Conservation (phyloP, 2,888 invertebrate genomes). For the Tenodera sinensis region DNA sequence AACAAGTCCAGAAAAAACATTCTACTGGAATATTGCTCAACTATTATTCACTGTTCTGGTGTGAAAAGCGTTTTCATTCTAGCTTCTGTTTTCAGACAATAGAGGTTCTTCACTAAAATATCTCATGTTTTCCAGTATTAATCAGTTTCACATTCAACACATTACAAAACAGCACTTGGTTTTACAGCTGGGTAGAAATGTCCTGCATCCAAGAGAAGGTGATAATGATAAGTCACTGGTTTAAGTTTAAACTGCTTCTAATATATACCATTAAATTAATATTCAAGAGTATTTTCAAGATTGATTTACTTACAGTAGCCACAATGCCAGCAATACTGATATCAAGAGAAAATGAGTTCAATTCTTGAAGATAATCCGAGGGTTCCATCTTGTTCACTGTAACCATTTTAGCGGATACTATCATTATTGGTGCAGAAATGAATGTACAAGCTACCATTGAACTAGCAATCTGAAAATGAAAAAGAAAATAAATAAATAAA, state of each 20-base stretch:
- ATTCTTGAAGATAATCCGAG: slow-evolving; percentile 68
- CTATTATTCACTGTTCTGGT: too few species aligned
- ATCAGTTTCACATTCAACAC: too few species aligned
- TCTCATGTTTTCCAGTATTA: too few species aligned
- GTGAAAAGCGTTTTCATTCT: too few species aligned
- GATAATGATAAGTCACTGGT: too few species aligned
- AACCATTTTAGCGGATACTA: slow-evolving; percentile 90
- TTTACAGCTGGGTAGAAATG: too few species aligned
- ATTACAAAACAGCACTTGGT: too few species aligned
- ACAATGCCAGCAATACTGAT: slow-evolving; percentile 75
- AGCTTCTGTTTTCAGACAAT: too few species aligned
- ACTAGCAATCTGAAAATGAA: slow-evolving; percentile 68
- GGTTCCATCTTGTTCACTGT: slow-evolving; percentile 68
- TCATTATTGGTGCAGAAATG: slow-evolving; percentile 91
- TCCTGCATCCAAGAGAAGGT: too few species aligned
- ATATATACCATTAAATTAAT: background rate
- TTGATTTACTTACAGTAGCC: slow-evolving; percentile 55
- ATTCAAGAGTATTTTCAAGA: background rate
- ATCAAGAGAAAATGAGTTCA: slow-evolving; percentile 78
- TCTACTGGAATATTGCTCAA: too few species aligned
- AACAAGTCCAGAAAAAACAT: too few species aligned
- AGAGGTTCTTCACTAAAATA: too few species aligned
- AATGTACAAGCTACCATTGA: slow-evolving; percentile 95
- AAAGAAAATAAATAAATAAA: slow-evolving; percentile 1
- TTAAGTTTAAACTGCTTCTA: background rate